These are phyloP conservation scores for Hemichromis elongatus DNA, from an alignment of 2,113 vertebrate genomes.

Conservation along the genomic window DNA sequence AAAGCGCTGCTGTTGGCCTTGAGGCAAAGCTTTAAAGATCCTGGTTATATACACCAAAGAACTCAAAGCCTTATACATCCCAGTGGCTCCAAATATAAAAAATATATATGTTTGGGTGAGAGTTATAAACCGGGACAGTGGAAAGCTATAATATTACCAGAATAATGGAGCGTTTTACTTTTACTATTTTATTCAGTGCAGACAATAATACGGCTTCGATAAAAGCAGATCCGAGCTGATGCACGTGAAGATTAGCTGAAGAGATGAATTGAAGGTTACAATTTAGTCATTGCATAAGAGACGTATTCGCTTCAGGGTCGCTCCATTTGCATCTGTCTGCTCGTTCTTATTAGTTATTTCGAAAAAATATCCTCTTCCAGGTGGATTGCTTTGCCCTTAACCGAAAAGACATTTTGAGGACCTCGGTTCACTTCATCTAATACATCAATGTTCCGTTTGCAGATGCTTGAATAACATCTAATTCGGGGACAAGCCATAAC, in stretches of 20 bases:
- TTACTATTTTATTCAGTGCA: background rate
- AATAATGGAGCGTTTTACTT: background rate
- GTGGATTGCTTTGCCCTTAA: slow-evolving; percentile 33
- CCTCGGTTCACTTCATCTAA: slow-evolving; percentile 27
- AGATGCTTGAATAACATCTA: slow-evolving; percentile 15
- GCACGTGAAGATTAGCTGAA: background rate
- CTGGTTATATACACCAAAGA: background rate
- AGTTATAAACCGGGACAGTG: background rate
- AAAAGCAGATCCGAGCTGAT: background rate
- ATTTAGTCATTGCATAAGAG: background rate
- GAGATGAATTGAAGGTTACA: background rate
- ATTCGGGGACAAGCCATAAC: slow-evolving; percentile 10
- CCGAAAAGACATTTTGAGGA: slow-evolving; percentile 60
- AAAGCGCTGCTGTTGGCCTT: background rate
- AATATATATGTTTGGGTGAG: background rate
- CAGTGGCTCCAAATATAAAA: background rate
- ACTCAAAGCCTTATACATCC: background rate
- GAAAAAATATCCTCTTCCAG: background rate
- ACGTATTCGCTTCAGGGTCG: background rate
- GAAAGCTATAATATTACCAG: background rate
- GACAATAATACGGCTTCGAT: background rate
- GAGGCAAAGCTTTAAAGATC: background rate
- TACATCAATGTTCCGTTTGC: slow-evolving; percentile 38
- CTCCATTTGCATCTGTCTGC: background rate
- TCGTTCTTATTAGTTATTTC: background rate